Percentiles rank a stretch among this genome's conserved stretches.
Conservation (phyloP, 2,113 vertebrate species). For the Hemibagrus wyckioides region DNA sequence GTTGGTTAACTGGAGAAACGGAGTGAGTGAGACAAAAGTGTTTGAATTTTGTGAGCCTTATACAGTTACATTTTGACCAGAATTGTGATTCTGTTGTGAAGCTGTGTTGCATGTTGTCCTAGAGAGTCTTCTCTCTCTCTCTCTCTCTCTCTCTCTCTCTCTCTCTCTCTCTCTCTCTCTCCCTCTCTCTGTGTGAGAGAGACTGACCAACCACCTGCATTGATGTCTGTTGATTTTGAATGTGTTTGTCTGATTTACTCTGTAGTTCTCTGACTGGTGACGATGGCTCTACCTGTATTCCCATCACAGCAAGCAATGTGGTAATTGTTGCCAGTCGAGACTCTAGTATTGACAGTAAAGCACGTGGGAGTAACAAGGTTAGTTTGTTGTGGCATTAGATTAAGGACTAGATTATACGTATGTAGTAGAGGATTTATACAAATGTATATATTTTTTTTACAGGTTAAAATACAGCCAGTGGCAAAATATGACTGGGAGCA, state of each 20-base stretch:
- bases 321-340: slow-evolving; percentile 97
- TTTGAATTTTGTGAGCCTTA: neutral
- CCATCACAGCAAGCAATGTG: slow-evolving; percentile 89
- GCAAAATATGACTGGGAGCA: slow-evolving; percentile 99
- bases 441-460: slow-evolving; percentile 41
- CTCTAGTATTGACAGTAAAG: slow-evolving; percentile 95
- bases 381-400: neutral
- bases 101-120: neutral
- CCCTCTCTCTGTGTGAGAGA: too few relatives aligned
- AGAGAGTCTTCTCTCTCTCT: too few relatives aligned
- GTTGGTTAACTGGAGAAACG: neutral
- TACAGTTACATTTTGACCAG: neutral
- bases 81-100: neutral
- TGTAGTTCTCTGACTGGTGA: slow-evolving; percentile 89
- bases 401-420: neutral
- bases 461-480: slow-evolving; percentile 98
- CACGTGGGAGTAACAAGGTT: slow-evolving; percentile 95
- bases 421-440: neutral
- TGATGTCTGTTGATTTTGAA: neutral
- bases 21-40: neutral
- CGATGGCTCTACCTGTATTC: slow-evolving; percentile 85
- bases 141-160: too few relatives aligned
- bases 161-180: too few relatives aligned
- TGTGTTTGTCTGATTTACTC: slow-evolving; percentile 4
- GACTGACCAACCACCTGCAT: neutral